These are phyloP conservation scores for Dipodomys spectabilis DNA, from an alignment of 2,113 vertebrate genomes.

Conservation along the genomic window DNA sequence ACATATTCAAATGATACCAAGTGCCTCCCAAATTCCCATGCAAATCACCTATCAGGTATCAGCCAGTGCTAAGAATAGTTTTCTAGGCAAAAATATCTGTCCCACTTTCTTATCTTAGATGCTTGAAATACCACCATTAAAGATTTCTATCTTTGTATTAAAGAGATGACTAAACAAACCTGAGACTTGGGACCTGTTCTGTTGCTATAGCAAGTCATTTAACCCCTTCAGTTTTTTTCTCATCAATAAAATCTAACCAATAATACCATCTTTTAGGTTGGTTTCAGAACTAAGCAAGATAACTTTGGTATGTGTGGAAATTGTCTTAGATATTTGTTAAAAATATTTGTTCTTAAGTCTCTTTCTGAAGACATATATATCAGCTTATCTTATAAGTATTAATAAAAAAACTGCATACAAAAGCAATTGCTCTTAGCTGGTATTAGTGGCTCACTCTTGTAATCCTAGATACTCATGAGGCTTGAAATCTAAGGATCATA, in stretches of 20 bases:
- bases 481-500: too few relatives aligned
- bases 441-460: not conserved
- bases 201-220: not conserved
- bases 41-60: not conserved
- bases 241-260: not conserved
- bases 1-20: not conserved
- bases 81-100: constrained; percentile 53
- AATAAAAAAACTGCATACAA: not conserved
- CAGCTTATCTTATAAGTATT: not conserved
- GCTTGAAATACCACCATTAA: constrained; percentile 25
- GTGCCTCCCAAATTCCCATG: constrained; percentile 17
- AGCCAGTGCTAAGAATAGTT: constrained; percentile 33
- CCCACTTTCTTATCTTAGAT: constrained; percentile 29
- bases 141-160: not conserved
- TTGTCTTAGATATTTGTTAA: not conserved
- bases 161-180: constrained; percentile 1
- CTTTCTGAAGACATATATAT: not conserved
- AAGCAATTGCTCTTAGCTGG: not conserved
- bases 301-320: not conserved
- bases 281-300: not conserved
- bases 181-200: not conserved
- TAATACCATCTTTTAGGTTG: not conserved
- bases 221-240: not conserved
- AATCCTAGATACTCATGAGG: too few relatives aligned
- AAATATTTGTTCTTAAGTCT: not conserved